Evolutionary conservation across 2,888 invertebrate species (phyloP), one percentile per base, ranked within the genome.

Genomic region (Prosapia bicincta): DNA sequence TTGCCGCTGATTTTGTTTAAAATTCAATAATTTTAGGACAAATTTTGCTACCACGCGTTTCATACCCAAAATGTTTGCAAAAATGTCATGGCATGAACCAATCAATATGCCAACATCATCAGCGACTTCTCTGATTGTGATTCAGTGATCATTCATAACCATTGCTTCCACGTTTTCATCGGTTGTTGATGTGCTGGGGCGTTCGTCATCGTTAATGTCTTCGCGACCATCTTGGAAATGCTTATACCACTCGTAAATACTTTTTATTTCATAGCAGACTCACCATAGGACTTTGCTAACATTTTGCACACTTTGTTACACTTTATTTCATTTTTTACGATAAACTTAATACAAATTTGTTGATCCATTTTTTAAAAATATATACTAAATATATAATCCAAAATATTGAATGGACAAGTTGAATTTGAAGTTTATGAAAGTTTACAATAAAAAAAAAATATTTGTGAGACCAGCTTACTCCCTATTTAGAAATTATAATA

Each of bases 81-180:
- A 74, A 78, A 78, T 78, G 69, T 25, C 54, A 73, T 78, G 76
- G 68, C 72, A 75, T 74, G 78, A 76, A 43, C 76, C 76, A 79
- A 78, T 68, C 72, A 74, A 79, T 77, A 77, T 76, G 71, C n/a
- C n/a, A n/a, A 78, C 66, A 54, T 72, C 72, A 66, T 72, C 72
- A 72, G 66, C 54, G 26, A 72, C 72, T 26, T 72, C 66, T 72
- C 72, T 72, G 66, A 72, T 65, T 65, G 65, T 66, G 72, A 72
- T 72, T 72, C 72, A 13, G 72, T 76, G 78, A 80, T 81, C 77
- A 24, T 79, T 76, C 71, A 78, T 38, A 74, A 79, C 76, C 65
- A 81, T 81, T 79, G 79, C 65, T 70, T 80, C 75, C 43, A 81
- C 76, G 78, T 81, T 82, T 79, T 81, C 81, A 72, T 82, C 78